phyloP scores from a whole-genome alignment of 2,113 vertebrate genomes.

The Leiothrix lutea region DNA sequence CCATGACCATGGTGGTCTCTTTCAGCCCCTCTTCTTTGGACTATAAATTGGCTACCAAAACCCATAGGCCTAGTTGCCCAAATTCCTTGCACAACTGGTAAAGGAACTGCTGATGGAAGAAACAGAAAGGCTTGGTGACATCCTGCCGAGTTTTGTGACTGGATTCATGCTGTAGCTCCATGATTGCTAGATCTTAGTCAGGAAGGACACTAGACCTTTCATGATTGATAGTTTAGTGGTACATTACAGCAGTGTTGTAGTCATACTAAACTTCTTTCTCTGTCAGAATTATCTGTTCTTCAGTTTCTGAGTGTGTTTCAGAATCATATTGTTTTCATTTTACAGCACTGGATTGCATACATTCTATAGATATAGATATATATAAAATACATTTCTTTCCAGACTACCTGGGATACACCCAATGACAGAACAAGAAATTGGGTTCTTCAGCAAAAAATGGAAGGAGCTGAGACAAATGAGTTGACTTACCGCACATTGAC shows the following conservation, averaged over 20 bases:
- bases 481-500: conserved; percentile 31
- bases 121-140: background rate
- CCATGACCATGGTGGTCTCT: background rate
- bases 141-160: background rate
- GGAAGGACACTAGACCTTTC: background rate
- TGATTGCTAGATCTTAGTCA: background rate
- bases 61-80: background rate
- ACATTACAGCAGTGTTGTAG: background rate
- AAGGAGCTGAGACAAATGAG: conserved; percentile 55
- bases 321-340: background rate
- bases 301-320: background rate
- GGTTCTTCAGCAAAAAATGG: conserved; percentile 84
- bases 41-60: background rate
- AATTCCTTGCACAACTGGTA: background rate
- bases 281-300: background rate
- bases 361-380: background rate
- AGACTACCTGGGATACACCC: conserved; percentile 62
- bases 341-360: background rate
- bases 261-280: background rate
- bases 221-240: background rate
- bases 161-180: background rate
- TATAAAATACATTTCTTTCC: background rate
- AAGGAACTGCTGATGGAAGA: background rate
- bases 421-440: conserved; percentile 83
- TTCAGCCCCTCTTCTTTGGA: background rate